These are phyloP conservation scores for Mechanitis messenoides DNA, from an alignment of 2,888 invertebrate genomes.

Conservation along the genomic window DNA sequence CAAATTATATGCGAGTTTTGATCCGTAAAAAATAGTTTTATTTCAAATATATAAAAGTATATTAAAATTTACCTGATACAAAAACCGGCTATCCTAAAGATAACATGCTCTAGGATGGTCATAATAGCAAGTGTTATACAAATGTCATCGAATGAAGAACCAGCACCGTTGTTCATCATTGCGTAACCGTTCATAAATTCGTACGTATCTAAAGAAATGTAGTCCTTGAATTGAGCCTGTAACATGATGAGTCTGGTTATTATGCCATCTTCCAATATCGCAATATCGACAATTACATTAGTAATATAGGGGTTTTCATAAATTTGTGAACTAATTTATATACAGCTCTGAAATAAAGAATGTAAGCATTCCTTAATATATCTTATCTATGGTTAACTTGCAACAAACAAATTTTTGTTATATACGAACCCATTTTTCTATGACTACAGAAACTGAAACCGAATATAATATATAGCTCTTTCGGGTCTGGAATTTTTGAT, in stretches of 20 bases:
- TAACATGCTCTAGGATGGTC: conserved; percentile 10
- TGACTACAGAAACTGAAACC: neutral
- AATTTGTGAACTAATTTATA: too few species aligned
- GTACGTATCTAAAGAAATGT: neutral
- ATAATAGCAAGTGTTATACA: conserved; percentile 11
- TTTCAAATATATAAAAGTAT: neutral
- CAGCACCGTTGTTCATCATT: conserved; percentile 6
- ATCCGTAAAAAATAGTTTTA: too few species aligned
- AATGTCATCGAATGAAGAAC: conserved; percentile 14
- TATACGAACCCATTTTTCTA: neutral
- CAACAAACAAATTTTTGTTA: too few species aligned
- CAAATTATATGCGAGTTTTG: too few species aligned
- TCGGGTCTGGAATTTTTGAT: neutral
- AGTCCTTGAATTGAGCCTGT: too few species aligned
- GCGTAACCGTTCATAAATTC: neutral
- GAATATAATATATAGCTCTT: neutral
- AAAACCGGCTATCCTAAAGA: conserved; percentile 5
- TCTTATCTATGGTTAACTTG: too few species aligned
- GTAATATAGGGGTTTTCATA: too few species aligned
- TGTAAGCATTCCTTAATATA: too few species aligned
- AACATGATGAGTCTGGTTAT: too few species aligned
- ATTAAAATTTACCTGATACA: neutral
- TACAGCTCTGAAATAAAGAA: too few species aligned
- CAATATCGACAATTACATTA: too few species aligned
- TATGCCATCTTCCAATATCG: too few species aligned